phyloP scores from a whole-genome alignment of 2,888 invertebrate genomes.

The Agapetus fuscipes region DNA sequence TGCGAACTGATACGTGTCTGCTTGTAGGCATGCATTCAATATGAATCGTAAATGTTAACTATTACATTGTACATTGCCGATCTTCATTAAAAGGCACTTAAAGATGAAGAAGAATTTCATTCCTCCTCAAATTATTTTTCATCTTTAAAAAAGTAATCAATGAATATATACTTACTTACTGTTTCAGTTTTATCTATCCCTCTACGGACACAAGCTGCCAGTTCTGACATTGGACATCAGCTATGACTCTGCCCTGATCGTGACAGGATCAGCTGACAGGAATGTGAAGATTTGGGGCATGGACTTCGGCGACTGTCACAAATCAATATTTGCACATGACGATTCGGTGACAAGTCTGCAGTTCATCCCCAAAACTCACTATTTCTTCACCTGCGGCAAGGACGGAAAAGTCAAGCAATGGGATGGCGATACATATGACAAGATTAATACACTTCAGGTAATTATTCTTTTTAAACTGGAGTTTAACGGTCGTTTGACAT shows the following conservation, averaged over 20 bases:
- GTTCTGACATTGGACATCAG: constrained; percentile 91
- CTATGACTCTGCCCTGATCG: constrained; percentile 75
- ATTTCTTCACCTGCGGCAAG: constrained; percentile 88
- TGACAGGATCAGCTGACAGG: constrained; percentile 91
- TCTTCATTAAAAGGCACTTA: too few species aligned
- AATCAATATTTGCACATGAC: constrained; percentile 92
- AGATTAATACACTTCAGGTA: constrained; percentile 81
- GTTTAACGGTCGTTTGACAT: too few species aligned
- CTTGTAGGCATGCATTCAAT: too few species aligned
- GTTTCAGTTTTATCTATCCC: constrained; percentile 81
- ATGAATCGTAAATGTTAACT: too few species aligned
- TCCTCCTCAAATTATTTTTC: too few species aligned
- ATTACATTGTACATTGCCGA: too few species aligned
- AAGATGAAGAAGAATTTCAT: too few species aligned
- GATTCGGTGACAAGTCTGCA: constrained; percentile 84
- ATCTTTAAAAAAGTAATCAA: too few species aligned
- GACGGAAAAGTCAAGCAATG: constrained; percentile 94
- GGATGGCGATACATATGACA: constrained; percentile 89
- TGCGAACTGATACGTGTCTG: too few species aligned
- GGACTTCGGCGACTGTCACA: constrained; percentile 98
- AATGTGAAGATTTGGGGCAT: constrained; percentile 97
- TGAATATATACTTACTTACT: too few species aligned
- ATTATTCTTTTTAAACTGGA: too few species aligned
- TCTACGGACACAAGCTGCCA: constrained; percentile 95
- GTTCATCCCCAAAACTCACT: constrained; percentile 86